These are phyloP conservation scores for Celastrina argiolus DNA, from an alignment of 2,888 invertebrate genomes.

Conservation along the genomic window DNA sequence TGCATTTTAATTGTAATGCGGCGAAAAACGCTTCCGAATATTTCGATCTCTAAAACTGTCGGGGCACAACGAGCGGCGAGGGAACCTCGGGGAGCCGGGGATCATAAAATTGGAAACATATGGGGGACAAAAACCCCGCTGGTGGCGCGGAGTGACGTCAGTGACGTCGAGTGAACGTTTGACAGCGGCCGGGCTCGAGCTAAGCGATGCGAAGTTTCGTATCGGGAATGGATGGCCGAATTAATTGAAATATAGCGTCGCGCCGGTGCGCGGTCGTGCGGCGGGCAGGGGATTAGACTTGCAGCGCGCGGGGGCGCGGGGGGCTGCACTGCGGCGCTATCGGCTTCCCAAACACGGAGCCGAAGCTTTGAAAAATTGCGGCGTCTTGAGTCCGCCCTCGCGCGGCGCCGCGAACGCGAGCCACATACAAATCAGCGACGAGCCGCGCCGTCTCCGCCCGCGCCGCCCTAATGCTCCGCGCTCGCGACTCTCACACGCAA, in stretches of 20 bases:
- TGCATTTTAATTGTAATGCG: slow-evolving; percentile 26
- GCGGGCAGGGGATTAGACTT: slow-evolving; percentile 72
- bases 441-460: slow-evolving; percentile 31
- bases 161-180: slow-evolving; percentile 42
- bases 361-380: slow-evolving; percentile 73
- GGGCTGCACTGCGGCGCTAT: slow-evolving; percentile 50
- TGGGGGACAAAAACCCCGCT: slow-evolving; percentile 34
- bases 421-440: slow-evolving; percentile 67
- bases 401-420: slow-evolving; percentile 54
- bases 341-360: slow-evolving; percentile 64
- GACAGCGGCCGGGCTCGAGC: slow-evolving; percentile 41
- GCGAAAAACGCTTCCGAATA: slow-evolving; percentile 19
- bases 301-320: slow-evolving; percentile 52
- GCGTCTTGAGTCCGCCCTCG: slow-evolving; percentile 61
- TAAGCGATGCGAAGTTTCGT: slow-evolving; percentile 57
- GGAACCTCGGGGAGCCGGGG: not conserved
- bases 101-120: slow-evolving; percentile 20
- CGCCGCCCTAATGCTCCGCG: slow-evolving; percentile 21
- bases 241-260: slow-evolving; percentile 75
- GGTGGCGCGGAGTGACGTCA: slow-evolving; percentile 36
- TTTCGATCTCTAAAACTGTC: slow-evolving; percentile 14
- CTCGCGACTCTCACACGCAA: not conserved
- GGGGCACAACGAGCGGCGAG: not conserved
- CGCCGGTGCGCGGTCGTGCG: slow-evolving; percentile 52
- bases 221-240: slow-evolving; percentile 57